Evolutionary conservation across 2,888 invertebrate genomes (phyloP), one percentile per base, ranked within the genome.

Genomic region (Aleiodes testaceus): DNA sequence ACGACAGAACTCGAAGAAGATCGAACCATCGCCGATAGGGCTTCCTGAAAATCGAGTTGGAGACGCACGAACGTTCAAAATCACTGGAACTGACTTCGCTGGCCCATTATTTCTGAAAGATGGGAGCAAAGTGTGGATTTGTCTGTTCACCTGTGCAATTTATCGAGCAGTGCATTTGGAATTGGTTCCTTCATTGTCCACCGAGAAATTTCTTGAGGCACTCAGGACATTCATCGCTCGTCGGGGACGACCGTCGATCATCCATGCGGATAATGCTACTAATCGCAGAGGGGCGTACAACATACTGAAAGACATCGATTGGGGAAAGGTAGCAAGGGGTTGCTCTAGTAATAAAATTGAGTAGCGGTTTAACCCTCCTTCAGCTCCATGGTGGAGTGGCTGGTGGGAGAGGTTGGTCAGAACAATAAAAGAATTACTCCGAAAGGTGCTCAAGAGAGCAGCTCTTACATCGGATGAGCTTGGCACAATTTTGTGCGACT

Each of bases 11-110:
- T 75, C 68, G 5, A 78, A 77, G 66, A 55, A 55, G 6, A 66
- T 78, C n/a, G 66, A 71, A n/a, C 64, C 61, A 18, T 16, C 53
- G 70, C 45, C 42, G 74, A 14, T 72, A 79, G 6, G 81, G 1
- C 73, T 84, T n/a, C 83, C 81, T 11, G 42, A 66, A 14, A 78
- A 82, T 68, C 72, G 83, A 22, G 78, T 83, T 3, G 72, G 77
- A 16, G 76, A 80, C 69, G 79, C 80, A 3, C 36, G 59, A 4
- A 73, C 75, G 12, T 84, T 85, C 78, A 81, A 84, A 69, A 72
- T 82, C 3, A 74, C 73, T 1, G 87, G 84, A 7, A 74, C 87
- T 1, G 87, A 87, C 72, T 78, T 87, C 52, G 79, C 82, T 3
- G 88, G 88, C 0, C 87, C 88, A 0, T 55, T 88, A 14, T 74